Percentiles rank a stretch among this genome's conserved stretches.
These are phyloP conservation scores for Yoshiicerus persimilis DNA, from an alignment of 1,140 invertebrate genomes.

Conservation along the genomic window DNA sequence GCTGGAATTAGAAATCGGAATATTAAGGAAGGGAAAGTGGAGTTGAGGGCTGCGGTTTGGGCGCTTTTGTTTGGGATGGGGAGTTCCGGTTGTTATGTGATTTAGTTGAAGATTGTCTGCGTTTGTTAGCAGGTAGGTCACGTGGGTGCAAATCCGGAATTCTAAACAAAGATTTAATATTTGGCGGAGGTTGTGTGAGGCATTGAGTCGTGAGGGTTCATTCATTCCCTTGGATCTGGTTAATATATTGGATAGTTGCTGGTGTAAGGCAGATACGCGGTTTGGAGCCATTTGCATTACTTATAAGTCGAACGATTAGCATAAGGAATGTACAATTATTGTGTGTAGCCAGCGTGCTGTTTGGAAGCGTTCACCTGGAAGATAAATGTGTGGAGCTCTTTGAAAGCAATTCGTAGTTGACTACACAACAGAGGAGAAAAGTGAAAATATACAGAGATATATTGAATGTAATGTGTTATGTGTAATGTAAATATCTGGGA, in stretches of 20 bases:
- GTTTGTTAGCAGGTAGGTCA: neutral
- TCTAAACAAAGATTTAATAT: neutral
- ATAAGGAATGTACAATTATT: neutral
- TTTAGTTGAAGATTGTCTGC: neutral
- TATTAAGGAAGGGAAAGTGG: no score
- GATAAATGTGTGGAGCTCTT: neutral
- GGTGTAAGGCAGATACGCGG: neutral
- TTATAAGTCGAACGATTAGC: neutral
- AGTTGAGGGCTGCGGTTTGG: no score
- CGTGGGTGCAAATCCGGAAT: neutral
- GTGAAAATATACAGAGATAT: no score
- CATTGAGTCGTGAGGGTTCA: neutral
- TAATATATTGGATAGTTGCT: neutral
- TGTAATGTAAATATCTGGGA: neutral
- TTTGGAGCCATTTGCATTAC: neutral
- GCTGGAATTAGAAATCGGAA: no score
- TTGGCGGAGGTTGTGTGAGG: neutral
- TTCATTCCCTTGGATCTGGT: neutral
- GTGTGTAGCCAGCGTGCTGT: neutral
- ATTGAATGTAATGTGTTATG: neutral
- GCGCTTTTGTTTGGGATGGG: neutral
- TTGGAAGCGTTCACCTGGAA: neutral
- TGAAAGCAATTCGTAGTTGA: neutral
- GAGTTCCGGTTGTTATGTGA: neutral
- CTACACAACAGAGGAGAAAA: no score